Evolutionary conservation across 53 echinoderm and acorn worm species (phyloP), one percentile per base, ranked within the genome.

Genomic region (Stichopus horrens): DNA sequence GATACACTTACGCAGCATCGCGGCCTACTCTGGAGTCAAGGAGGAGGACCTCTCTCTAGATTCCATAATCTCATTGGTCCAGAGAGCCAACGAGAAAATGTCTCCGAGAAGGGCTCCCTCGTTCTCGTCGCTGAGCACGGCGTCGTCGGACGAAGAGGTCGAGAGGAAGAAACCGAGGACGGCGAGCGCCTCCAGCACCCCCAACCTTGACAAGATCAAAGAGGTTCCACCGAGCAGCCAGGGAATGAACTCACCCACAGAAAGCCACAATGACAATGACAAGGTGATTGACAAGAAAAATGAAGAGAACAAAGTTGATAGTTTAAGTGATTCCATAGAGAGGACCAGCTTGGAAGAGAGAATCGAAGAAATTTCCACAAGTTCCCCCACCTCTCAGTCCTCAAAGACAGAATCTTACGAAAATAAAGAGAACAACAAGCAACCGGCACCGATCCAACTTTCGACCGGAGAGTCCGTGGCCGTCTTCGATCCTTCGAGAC

Each of bases 21-120:
- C 99, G 0, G 94, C 96, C 18, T 99, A 99, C 79, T 94, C 94
- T 9, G 99, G 96, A 8, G 77, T 99, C 14, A 91, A 96, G 80
- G 93, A 95, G 4, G 95, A 95, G 74, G 75, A 80, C 54, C 76
- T 92, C 20, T 91, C 92, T 0, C 60, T 88, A 53, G 89, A 94
- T 54, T 51, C 82, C 55, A 91, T 89, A 7, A 89, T 74, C 7
- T 91, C 91, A 20, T 91, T 94, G 22, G 74, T 94, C 16, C 87
- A 92, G 73, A 90, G 90, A 71, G 94, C 94, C 60, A 94, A 94
- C 55, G 89, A 94, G 22, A 94, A 94, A 74, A 76, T 94, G 60
- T 74, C 74, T 37, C 83, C 76, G 5, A 68, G 58, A 74, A 74
- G 75, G 23, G 74, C 74, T 13, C 53, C 74, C 18, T 58, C 74